Evolutionary conservation across 2,888 invertebrate species (phyloP), one percentile per base, ranked within the genome.

Genomic region (Drosophila greeni): DNA sequence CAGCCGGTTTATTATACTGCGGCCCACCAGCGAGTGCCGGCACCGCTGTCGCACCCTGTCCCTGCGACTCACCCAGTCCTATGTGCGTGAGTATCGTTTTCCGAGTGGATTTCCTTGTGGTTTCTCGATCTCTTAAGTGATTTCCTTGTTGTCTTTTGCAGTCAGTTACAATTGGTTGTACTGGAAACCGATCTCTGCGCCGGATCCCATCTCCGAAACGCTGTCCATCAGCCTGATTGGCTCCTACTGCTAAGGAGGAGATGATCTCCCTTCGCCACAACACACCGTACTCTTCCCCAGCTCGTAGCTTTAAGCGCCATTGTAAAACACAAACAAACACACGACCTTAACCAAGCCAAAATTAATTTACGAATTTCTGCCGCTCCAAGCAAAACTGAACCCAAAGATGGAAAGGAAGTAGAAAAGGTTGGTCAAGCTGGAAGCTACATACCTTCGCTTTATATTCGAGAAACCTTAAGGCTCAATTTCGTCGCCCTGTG

Each of bases 151-250:
- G 20, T 33, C 11, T 14, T 74, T 55, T 90, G 16, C 86, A 94
- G 94, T 94, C 80, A 93, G 92, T 89, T 94, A 93, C 86, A 94
- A 94, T 87, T 94, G 94, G 93, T 92, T 93, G 91, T 94, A 93
- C 82, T 94, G 93, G 93, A 90, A 92, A 81, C 93, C 93, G 29
- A 89, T 92, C 59, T 93, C 93, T 85, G 89, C 92, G 70, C 92
- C 93, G 48, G 90, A 90, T 68, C 89, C 90, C 86, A 92, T 90
- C 84, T 89, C 92, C 74, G 92, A 89, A 55, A 90, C 90, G 80
- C 90, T 87, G 65, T 91, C 92, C 59, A 90, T 94, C 68, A 91
- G 90, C 74, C 92, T 93, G 72, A 90, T 94, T 77, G 93, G 92
- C 72, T 93, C 93, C 18, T 93, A 92, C 84, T 94, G 93, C 87